These are phyloP conservation scores for Sphenopsis melanotis DNA, from an alignment of 2,797 vertebrate genomes.

Conservation along the genomic window DNA sequence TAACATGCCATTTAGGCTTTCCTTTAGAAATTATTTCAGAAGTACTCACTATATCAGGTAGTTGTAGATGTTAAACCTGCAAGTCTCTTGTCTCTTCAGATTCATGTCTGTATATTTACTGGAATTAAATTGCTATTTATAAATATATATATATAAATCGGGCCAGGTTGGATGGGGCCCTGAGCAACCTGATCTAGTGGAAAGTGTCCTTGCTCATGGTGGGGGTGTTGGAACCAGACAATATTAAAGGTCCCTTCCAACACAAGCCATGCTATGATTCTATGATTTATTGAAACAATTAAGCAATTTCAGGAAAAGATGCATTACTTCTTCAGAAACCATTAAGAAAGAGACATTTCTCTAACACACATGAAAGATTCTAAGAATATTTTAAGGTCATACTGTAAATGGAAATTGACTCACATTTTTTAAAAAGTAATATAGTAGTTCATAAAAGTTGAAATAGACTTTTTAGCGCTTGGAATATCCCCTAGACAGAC, in stretches of 20 bases:
- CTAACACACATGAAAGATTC: background rate
- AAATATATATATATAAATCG: background rate
- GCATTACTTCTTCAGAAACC: background rate
- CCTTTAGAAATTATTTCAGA: background rate
- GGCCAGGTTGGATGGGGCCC: background rate
- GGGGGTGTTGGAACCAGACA: rapidly evolving
- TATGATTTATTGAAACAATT: constrained; percentile 11
- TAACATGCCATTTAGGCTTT: background rate
- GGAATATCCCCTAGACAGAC: background rate
- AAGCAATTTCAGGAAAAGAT: background rate
- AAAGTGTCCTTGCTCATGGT: background rate
- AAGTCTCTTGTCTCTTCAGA: background rate
- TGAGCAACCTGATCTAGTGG: background rate
- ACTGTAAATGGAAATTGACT: background rate
- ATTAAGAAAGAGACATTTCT: background rate
- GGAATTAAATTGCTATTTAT: background rate
- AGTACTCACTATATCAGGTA: background rate
- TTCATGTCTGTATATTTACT: background rate
- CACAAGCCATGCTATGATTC: background rate
- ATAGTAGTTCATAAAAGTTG: background rate
- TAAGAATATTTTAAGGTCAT: background rate
- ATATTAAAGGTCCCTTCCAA: background rate
- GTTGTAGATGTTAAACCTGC: background rate
- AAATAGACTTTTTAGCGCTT: background rate
- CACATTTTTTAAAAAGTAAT: background rate